Conservation (phyloP, 2,888 invertebrate species). For the Rhamphomyia laevipes region DNA sequence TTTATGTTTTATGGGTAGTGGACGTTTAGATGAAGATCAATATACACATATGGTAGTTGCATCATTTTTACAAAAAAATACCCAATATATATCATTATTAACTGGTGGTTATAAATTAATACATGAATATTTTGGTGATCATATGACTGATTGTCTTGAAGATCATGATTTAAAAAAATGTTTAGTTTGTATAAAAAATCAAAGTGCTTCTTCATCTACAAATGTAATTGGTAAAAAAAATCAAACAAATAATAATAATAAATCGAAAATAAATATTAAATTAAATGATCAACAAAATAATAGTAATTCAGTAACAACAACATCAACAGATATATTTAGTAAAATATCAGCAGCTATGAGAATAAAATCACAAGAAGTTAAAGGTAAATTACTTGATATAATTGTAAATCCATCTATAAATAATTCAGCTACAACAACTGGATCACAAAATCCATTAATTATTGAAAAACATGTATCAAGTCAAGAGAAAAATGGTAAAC, state of each 20-base stretch:
- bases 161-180: conserved; percentile 75
- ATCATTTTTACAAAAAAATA: conserved; percentile 87
- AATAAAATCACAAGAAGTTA: conserved; percentile 82
- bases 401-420: conserved; percentile 66
- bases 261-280: conserved; percentile 28
- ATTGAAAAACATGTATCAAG: conserved; percentile 75
- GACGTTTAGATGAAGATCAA: conserved; percentile 85
- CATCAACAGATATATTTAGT: conserved; percentile 53
- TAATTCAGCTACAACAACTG: background rate
- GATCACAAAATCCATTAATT: conserved; percentile 22
- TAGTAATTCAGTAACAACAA: conserved; percentile 17
- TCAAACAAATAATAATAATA: background rate
- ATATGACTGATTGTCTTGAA: conserved; percentile 66
- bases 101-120: conserved; percentile 82
- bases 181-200: conserved; percentile 61
- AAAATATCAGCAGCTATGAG: conserved; percentile 81
- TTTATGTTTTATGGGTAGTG: conserved; percentile 87
- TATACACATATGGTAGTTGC: conserved; percentile 98
- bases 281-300: conserved; percentile 13
- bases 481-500: conserved; percentile 70
- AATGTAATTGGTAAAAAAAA: background rate
- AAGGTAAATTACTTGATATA: conserved; percentile 83
- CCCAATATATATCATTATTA: conserved; percentile 82
- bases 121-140: conserved; percentile 72
- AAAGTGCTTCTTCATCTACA: conserved; percentile 20